Evolutionary conservation across 2,888 invertebrate genomes (phyloP).

Genomic region (Meiosimyza decipiens): DNA sequence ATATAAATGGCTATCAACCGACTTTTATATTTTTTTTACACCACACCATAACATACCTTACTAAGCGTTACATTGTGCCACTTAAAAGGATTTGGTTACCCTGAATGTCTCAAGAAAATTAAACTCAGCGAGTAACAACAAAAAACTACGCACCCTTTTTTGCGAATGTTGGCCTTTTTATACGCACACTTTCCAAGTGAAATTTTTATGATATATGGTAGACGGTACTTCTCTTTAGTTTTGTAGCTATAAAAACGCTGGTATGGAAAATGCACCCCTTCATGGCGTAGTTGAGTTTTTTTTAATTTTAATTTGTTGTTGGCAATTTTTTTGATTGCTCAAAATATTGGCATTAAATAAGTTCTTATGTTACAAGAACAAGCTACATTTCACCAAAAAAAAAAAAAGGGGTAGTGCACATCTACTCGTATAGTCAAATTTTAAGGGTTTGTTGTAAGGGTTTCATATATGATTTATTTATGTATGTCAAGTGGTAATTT

Average conservation of each 20-base stretch:
- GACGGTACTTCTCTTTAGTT: background rate
- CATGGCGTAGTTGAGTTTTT: background rate
- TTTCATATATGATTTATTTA: conserved; percentile 5
- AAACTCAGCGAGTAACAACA: conserved; percentile 1
- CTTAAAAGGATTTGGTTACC: conserved; percentile 64
- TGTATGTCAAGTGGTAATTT: conserved; percentile 22
- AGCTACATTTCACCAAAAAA: background rate
- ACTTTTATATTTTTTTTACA: conserved; percentile 49
- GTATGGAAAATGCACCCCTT: conserved; percentile 3
- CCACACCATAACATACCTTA: conserved; percentile 25
- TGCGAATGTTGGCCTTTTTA: background rate
- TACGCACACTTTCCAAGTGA: background rate
- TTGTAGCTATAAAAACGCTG: no score
- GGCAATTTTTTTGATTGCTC: conserved; percentile 6
- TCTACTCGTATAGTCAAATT: background rate
- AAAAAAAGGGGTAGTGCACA: background rate
- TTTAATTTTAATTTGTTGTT: conserved; percentile 1
- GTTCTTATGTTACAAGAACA: conserved; percentile 15
- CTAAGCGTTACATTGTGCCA: conserved; percentile 42
- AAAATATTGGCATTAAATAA: conserved; percentile 25
- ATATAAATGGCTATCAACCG: background rate
- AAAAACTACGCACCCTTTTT: conserved; percentile 5
- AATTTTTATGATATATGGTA: background rate
- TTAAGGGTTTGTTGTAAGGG: background rate
- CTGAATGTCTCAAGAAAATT: conserved; percentile 43